phyloP scores from a whole-genome alignment of 2,888 invertebrate genomes.

The Resseliella maxima region DNA sequence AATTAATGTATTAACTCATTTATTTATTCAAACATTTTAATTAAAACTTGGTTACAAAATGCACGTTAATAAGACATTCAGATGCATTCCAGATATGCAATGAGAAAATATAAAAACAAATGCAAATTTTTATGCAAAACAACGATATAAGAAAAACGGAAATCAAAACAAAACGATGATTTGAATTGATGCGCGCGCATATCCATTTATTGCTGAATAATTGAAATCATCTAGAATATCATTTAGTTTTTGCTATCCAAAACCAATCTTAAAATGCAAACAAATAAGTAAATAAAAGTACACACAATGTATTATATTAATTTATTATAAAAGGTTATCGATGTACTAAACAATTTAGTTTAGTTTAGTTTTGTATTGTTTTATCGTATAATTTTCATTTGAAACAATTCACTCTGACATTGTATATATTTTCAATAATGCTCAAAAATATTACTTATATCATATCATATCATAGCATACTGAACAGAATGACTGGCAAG shows the following conservation, averaged over 20 bases:
- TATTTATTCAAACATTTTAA: constrained; percentile 20
- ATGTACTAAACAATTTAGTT: too few species aligned
- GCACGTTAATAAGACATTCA: background rate
- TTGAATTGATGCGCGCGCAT: background rate
- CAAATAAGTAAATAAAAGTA: too few species aligned
- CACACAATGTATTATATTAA: too few species aligned
- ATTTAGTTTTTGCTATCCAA: background rate
- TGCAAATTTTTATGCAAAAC: background rate
- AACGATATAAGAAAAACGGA: background rate
- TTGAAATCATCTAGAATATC: constrained; percentile 6
- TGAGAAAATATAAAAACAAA: background rate
- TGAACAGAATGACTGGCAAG: background rate
- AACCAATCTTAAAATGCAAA: too few species aligned
- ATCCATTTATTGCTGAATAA: background rate
- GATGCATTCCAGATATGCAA: background rate
- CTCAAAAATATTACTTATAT: too few species aligned
- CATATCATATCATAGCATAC: too few species aligned
- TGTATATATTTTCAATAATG: too few species aligned
- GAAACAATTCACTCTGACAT: too few species aligned
- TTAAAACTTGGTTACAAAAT: background rate
- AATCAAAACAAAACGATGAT: background rate
- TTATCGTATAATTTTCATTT: too few species aligned
- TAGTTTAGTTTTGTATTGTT: too few species aligned
- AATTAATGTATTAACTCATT: constrained; percentile 11
- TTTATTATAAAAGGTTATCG: too few species aligned